Percentiles rank a stretch among this genome's conserved stretches.
Conservation (phyloP, 2,888 invertebrate species). For the Melanostoma scalare region DNA sequence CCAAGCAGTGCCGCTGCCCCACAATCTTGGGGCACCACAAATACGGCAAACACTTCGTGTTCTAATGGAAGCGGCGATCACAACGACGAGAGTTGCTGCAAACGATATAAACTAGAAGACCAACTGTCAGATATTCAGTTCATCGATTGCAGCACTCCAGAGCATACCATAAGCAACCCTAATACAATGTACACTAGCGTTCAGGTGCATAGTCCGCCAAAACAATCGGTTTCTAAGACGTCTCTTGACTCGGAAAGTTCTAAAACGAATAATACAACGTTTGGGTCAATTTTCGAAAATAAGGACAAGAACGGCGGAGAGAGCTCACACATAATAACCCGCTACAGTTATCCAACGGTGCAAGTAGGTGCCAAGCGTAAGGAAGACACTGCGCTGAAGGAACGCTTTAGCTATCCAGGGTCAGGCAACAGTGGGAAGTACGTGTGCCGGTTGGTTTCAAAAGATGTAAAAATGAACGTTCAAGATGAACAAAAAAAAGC, state of each 20-base stretch:
- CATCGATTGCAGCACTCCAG: conserved; percentile 91
- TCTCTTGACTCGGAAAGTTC: conserved; percentile 63
- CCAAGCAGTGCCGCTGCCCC: conserved; percentile 78
- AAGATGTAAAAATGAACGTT: conserved; percentile 73
- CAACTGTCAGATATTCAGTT: conserved; percentile 90
- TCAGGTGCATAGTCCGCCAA: conserved; percentile 81
- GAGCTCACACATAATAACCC: conserved; percentile 74
- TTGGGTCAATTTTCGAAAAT: conserved; percentile 74
- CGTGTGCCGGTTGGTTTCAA: conserved; percentile 71
- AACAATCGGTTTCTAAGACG: conserved; percentile 73
- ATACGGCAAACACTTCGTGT: conserved; percentile 43
- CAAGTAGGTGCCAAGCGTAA: conserved; percentile 80
- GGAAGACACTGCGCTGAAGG: conserved; percentile 78
- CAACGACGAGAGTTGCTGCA: conserved; percentile 83
- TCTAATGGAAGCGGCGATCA: conserved; percentile 68
- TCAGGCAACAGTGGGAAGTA: conserved; percentile 74
- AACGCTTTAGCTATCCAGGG: conserved; percentile 82
- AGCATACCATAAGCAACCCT: conserved; percentile 82
- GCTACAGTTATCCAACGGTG: conserved; percentile 81
- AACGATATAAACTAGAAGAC: conserved; percentile 89
- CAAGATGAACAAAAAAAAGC: conserved; percentile 72
- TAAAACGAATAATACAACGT: conserved; percentile 69
- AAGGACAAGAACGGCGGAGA: conserved; percentile 67
- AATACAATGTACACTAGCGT: conserved; percentile 80
- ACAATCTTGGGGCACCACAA: conserved; percentile 54